phyloP scores from a whole-genome alignment of 92 coral and sea anemone genomes.

The Epizoanthus stellaris region DNA sequence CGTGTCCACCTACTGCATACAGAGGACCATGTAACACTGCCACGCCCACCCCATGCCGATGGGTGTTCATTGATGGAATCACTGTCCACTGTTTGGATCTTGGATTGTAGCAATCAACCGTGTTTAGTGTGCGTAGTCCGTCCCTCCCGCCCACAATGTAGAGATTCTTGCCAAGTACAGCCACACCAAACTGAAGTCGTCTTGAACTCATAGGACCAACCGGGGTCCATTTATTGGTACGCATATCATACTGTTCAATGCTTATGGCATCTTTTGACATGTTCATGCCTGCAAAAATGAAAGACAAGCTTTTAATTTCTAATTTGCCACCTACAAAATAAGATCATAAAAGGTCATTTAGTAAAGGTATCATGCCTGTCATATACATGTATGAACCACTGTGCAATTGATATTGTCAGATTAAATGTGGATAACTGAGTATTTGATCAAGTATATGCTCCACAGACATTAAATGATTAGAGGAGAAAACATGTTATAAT shows the following conservation, averaged over 20 bases:
- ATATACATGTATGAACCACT: neutral
- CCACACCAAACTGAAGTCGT: conserved; percentile 97
- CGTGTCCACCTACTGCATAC: conserved; percentile 99
- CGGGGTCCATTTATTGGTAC: conserved; percentile 82
- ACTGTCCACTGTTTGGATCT: conserved; percentile 80
- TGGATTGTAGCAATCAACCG: conserved; percentile 97
- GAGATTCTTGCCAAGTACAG: conserved; percentile 74
- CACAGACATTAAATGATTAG: no score
- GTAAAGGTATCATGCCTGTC: no score
- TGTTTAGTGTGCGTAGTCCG: conserved; percentile 93
- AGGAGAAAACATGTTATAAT: no score
- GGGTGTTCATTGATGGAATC: conserved; percentile 93
- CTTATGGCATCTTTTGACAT: conserved; percentile 95
- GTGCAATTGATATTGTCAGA: neutral
- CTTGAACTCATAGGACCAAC: conserved; percentile 94
- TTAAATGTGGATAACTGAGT: no score
- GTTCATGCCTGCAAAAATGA: conserved; percentile 74
- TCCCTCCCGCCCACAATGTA: conserved; percentile 97
- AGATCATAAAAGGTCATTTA: neutral
- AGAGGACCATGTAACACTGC: conserved; percentile 93
- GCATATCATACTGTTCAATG: conserved; percentile 90
- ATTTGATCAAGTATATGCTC: no score
- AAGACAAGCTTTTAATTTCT: neutral
- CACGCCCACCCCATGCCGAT: conserved; percentile 99
- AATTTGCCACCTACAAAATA: conserved; percentile 16